Evolutionary conservation across 1,140 invertebrate species (phyloP).

Genomic region (Palaemon carinicauda): DNA sequence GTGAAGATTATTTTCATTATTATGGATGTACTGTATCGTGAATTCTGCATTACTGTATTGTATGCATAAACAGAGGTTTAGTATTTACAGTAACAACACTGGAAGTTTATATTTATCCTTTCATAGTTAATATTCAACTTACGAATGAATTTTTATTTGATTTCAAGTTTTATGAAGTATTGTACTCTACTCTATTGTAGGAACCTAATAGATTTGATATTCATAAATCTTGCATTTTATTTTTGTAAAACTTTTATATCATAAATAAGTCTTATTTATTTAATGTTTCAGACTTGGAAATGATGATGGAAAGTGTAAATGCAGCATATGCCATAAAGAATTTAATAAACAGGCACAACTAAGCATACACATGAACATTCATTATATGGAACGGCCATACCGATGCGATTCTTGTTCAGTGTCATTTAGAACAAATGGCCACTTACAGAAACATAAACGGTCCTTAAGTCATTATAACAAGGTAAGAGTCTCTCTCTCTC

Average conservation of each 20-base stretch:
- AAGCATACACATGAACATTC: constrained; percentile 92
- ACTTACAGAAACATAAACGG: constrained; percentile 90
- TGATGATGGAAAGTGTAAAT: constrained; percentile 83
- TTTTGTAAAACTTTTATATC: neutral
- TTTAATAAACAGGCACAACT: constrained; percentile 91
- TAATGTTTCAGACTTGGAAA: constrained; percentile 15
- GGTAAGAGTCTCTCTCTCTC: constrained; percentile 55
- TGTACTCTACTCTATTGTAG: no score
- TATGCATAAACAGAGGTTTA: no score
- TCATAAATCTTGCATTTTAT: neutral
- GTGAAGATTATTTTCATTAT: constrained; percentile 60
- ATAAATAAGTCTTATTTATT: neutral
- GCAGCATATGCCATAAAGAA: constrained; percentile 87
- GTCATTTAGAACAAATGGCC: constrained; percentile 85
- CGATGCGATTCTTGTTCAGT: constrained; percentile 84
- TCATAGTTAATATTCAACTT: neutral
- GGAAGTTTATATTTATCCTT: neutral
- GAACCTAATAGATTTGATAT: no score
- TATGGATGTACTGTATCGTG: no score
- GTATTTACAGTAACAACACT: no score
- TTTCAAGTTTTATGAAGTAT: no score
- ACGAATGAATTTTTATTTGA: no score
- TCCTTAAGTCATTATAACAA: constrained; percentile 91
- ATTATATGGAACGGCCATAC: constrained; percentile 92
- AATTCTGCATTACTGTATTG: no score